Percentiles rank a stretch among this genome's conserved stretches.
Evolutionary conservation across 2,888 invertebrate genomes (phyloP).

Genomic region (Buathra laborator): DNA sequence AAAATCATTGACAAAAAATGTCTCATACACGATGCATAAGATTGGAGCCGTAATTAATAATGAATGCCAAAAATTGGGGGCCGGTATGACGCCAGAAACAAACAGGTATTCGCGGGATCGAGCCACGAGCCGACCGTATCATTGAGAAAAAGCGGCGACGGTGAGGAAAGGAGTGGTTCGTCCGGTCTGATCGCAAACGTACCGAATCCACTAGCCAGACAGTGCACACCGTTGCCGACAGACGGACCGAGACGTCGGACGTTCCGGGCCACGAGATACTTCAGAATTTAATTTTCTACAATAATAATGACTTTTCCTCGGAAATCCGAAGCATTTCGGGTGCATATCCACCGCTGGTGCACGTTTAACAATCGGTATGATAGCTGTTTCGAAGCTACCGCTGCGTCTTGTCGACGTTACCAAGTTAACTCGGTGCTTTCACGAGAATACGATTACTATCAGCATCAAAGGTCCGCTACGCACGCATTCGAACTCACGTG

Average conservation of each 20-base stretch:
- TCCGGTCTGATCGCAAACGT: conserved; percentile 28
- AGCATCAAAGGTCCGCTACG: conserved; percentile 36
- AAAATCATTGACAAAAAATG: background rate
- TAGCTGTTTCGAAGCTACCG: background rate
- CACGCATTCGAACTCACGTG: conserved; percentile 39
- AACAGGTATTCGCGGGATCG: background rate
- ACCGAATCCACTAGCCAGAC: conserved; percentile 38
- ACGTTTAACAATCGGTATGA: background rate
- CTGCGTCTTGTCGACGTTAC: background rate
- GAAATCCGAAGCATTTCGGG: background rate
- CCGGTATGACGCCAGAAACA: background rate
- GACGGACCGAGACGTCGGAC: background rate
- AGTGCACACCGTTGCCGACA: background rate
- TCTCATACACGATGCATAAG: background rate
- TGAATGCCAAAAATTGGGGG: background rate
- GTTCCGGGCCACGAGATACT: conserved; percentile 16
- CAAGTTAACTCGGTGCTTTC: conserved; percentile 37
- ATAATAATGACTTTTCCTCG: background rate
- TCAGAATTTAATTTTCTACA: conserved; percentile 19
- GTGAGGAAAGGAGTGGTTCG: conserved; percentile 26
- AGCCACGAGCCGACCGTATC: background rate
- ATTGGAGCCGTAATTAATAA: background rate
- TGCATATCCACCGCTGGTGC: background rate
- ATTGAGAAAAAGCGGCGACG: conserved; percentile 6
- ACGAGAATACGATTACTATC: conserved; percentile 46